Conservation (phyloP, 2,113 vertebrate species). For the Oxyura jamaicensis region DNA sequence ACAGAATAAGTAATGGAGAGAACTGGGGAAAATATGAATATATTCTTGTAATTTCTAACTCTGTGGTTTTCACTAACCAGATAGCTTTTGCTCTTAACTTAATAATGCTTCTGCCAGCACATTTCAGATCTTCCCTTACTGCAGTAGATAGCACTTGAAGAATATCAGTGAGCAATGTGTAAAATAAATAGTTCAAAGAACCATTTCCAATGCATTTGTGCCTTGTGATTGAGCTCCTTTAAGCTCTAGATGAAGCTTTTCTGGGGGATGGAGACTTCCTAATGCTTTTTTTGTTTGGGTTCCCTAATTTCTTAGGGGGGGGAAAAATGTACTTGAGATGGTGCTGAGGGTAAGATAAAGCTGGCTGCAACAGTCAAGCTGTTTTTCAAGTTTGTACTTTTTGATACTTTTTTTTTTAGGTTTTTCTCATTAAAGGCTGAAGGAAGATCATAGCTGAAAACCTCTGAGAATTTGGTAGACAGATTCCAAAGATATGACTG, state of each 20-base stretch:
- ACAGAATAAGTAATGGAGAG: background rate
- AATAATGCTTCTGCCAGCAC: background rate
- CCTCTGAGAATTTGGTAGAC: background rate
- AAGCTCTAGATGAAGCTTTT: background rate
- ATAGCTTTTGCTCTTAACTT: background rate
- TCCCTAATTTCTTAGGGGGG: background rate
- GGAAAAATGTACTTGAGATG: background rate
- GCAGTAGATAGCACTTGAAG: background rate
- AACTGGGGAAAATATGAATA: background rate
- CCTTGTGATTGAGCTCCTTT: background rate
- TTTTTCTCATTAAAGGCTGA: background rate
- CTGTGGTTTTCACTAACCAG: background rate
- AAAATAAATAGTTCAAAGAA: background rate
- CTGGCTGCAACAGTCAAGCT: background rate
- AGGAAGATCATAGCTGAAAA: background rate
- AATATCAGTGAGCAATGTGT: background rate
- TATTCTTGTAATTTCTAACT: background rate
- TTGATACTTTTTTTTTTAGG: background rate
- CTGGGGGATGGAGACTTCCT: background rate
- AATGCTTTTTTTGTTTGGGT: background rate
- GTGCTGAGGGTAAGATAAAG: background rate
- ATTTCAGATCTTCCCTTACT: background rate
- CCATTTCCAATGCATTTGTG: background rate
- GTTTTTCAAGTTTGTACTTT: background rate
- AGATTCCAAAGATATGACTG: background rate